Evolutionary conservation across 2,888 invertebrate genomes (phyloP), one percentile per base, ranked within the genome.

Genomic region (Ophonus ardosiacus): DNA sequence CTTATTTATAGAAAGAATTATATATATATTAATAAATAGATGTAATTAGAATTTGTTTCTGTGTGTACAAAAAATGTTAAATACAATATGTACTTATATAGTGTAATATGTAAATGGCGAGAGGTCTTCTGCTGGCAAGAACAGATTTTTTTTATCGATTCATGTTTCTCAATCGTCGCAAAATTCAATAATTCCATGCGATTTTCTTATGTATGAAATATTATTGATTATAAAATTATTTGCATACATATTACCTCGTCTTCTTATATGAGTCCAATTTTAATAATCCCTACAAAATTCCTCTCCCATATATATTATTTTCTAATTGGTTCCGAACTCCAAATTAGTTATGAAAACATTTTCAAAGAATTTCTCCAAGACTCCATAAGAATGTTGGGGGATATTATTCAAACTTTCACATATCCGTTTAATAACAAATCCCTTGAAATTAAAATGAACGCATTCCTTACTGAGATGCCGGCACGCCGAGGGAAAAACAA

Each of bases 351-450:
- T 68, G 18, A 38, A 68, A 68, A 68, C 68, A 68, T 68, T 31
- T 6, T 38, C 68, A 7, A 68, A 31, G 38, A 31, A 68, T 68
- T n/a, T 15, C 68, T 68, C 7, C 18, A 38, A 68, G 38, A 38
- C 31, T 15, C 31, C 63, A 63, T 21, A 63, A 63, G 63, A 63
- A 63, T 63, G 63, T 68, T 63, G 21, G 0, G n/a, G 38, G n/a
- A 68, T 68, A 68, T 68, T 31, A 68, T 24, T 15, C 63, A 63
- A 61, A 63, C 63, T 63, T 59, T 68, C 68, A 68, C 68, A 68
- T 68, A 68, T 68, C 68, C 13, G 68, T 68, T 68, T 68, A 68
- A 68, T 68, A 68, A 68, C 68, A 68, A 68, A 68, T 68, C 68
- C 68, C 31, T 38, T 31, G 31, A 68, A 68, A 68, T 68, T 68